These are phyloP conservation scores for Oceanodroma tethys DNA, from an alignment of 2,113 vertebrate genomes.

Conservation along the genomic window DNA sequence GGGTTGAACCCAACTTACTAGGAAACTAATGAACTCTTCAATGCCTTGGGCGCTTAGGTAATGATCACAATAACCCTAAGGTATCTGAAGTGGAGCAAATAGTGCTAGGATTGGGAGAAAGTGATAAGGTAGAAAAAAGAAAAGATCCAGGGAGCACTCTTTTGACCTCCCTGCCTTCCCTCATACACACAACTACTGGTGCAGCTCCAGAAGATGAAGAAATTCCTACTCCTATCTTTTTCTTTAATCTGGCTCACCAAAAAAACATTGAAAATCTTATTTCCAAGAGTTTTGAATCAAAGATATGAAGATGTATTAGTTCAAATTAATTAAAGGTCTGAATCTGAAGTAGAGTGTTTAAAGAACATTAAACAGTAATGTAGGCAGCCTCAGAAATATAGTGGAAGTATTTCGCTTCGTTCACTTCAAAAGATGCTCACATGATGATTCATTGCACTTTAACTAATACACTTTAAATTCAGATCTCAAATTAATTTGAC, in stretches of 20 bases:
- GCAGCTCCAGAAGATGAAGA: neutral
- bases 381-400: neutral
- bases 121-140: neutral
- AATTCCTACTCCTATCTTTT: neutral
- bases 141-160: neutral
- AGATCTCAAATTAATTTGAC: neutral
- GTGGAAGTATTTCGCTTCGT: neutral
- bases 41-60: neutral
- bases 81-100: neutral
- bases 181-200: accelerated
- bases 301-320: neutral
- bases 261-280: neutral
- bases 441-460: neutral
- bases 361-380: neutral
- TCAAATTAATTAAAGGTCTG: neutral
- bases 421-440: neutral
- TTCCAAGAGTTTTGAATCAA: neutral
- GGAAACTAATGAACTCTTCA: neutral
- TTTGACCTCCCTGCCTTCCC: neutral
- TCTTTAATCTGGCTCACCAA: neutral
- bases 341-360: slow-evolving; percentile 2
- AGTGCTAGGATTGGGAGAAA: neutral
- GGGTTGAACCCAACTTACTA: neutral
- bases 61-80: neutral
- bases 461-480: neutral